Conservation (phyloP, 2,113 vertebrate genomes). For the Myodes glareolus region DNA sequence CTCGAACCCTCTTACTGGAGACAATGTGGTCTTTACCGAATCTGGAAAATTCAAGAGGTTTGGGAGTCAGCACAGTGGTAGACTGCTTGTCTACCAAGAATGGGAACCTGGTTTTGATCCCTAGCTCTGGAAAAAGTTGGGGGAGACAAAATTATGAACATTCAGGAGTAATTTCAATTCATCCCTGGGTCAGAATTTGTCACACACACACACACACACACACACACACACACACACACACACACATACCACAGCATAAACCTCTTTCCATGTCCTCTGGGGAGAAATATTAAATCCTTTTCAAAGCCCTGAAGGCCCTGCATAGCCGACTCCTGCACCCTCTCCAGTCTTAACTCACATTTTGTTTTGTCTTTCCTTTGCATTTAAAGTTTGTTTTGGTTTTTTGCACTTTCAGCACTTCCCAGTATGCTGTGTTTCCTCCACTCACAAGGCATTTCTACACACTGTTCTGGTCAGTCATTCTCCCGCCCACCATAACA, state of each 20-base stretch:
- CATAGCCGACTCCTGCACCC: neutral
- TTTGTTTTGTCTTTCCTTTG: neutral
- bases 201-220: neutral
- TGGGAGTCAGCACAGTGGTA: neutral
- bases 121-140: neutral
- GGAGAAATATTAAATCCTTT: neutral
- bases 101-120: neutral
- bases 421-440: neutral
- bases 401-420: neutral
- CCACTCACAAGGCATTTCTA: neutral
- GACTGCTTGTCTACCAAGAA: neutral
- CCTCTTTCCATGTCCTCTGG: neutral
- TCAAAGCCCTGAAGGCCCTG: neutral
- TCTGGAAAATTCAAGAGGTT: neutral
- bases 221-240: neutral
- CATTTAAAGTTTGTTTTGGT: neutral
- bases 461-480: neutral
- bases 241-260: neutral
- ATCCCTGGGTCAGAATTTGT: neutral
- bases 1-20: neutral
- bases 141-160: neutral
- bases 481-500: neutral
- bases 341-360: neutral
- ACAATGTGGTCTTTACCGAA: neutral
- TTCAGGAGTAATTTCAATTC: neutral